These are phyloP conservation scores for Steatornis caripensis DNA, from an alignment of 2,113 vertebrate genomes.

Conservation along the genomic window DNA sequence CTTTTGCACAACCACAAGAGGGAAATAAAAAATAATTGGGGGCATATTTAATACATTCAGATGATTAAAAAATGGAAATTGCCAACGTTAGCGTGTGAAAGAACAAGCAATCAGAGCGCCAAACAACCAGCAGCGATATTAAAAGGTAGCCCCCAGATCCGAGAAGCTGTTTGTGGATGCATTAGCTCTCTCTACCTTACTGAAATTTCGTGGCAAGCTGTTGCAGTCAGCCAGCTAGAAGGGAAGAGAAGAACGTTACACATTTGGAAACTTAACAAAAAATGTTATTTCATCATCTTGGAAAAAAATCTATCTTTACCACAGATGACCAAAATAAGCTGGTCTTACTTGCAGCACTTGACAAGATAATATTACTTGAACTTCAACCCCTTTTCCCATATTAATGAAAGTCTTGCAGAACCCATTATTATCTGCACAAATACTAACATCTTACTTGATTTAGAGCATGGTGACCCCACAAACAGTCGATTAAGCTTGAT, in stretches of 20 bases:
- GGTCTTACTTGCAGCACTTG: background rate
- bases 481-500: background rate
- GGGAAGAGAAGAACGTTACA: conserved; percentile 3
- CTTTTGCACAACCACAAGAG: background rate
- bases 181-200: conserved; percentile 23
- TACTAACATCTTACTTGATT: background rate
- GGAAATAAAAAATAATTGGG: conserved; percentile 10
- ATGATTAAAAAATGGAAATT: conserved; percentile 16
- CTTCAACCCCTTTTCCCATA: background rate
- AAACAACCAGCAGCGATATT: background rate
- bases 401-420: background rate
- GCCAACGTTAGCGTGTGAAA: background rate
- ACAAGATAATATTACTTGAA: background rate
- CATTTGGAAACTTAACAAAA: background rate
- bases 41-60: background rate
- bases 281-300: background rate
- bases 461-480: background rate
- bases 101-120: background rate
- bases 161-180: background rate
- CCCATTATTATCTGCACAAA: background rate
- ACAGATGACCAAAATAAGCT: background rate
- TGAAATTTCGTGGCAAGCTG: conserved; percentile 30
- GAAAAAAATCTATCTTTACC: background rate
- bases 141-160: background rate
- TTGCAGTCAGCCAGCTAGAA: conserved; percentile 34